Evolutionary conservation across 2,113 vertebrate genomes (phyloP), one percentile per base, ranked within the genome.

Genomic region (Nothocercus julius): DNA sequence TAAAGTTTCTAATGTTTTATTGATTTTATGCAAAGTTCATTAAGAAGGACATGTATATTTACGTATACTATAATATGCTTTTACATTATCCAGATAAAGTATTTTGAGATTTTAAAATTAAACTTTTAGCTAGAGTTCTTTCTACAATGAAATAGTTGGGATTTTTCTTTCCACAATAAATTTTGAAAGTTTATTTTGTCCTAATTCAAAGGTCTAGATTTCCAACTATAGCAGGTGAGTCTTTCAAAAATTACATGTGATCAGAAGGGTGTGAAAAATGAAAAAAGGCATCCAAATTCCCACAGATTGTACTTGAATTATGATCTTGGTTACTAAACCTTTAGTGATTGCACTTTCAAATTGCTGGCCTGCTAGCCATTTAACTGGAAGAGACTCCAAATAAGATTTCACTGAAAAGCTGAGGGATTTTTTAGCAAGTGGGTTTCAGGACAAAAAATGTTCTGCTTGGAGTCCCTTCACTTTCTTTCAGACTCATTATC

Each of bases 401-500:
- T 12, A 11, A 32, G n/a, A 49, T 30, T 28, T 40, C 2, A 6
- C 47, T 58, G 61, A 58, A 78, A 92, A 94, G 22, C 7, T 70
- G 63, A 77, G 82, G 24, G 49, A 87, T 28, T 28, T 90, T 89
- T 84, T 78, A 92, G 45, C 66, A 85, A 93, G 51, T 44, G 51
- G 76, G 47, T 82, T 83, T 93, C 44, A 90, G 69, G 47, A 67
- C 59, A 86, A 53, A 92, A 87, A 88, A 82, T 51, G 16, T 85
- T 95, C 82, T 80, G 49, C 93, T 95, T 92, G 78, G 78, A 89
- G 85, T 93, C 76, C 27, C 47, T 93, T 94, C 63, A 40, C 38
- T 92, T 94, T 95, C 85, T 93, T 92, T 92, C 74, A 56, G 40
- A 92, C 66, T 49, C 70, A 82, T 96, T 96, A 94, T 95, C 90